Conservation (phyloP, 2,113 vertebrate genomes). For the Myrmecobius fasciatus region DNA sequence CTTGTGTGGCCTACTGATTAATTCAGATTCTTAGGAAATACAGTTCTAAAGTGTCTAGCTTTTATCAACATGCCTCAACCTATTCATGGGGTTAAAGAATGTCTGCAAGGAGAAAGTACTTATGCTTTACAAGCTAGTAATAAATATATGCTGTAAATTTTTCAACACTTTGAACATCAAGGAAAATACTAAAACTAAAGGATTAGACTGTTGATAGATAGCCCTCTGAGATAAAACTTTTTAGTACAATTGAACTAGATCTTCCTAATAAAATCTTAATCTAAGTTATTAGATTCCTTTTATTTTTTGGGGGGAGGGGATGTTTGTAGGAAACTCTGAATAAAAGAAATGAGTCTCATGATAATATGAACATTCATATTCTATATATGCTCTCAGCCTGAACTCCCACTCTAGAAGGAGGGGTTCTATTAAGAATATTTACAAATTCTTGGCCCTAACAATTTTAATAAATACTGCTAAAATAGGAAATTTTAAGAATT, state of each 20-base stretch:
- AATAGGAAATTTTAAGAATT: conserved; percentile 22
- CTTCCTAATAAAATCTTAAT: conserved; percentile 8
- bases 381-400: not conserved
- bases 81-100: conserved; percentile 10
- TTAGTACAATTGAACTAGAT: conserved; percentile 1
- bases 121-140: conserved; percentile 15
- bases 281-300: not conserved
- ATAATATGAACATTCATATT: not conserved
- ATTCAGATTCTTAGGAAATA: not conserved
- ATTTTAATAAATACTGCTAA: conserved; percentile 1
- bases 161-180: not conserved
- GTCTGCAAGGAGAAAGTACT: not conserved
- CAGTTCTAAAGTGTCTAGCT: conserved; percentile 41
- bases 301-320: not conserved
- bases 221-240: not conserved
- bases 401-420: not conserved
- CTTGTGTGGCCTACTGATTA: not conserved
- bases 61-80: conserved; percentile 38
- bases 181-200: not conserved
- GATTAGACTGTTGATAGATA: not conserved
- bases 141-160: conserved; percentile 28
- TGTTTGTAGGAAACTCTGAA: not conserved
- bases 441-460: conserved; percentile 8
- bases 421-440: conserved; percentile 5
- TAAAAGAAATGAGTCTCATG: not conserved